Conservation (phyloP, 2,113 vertebrate species). For the Pituophis catenifer region DNA sequence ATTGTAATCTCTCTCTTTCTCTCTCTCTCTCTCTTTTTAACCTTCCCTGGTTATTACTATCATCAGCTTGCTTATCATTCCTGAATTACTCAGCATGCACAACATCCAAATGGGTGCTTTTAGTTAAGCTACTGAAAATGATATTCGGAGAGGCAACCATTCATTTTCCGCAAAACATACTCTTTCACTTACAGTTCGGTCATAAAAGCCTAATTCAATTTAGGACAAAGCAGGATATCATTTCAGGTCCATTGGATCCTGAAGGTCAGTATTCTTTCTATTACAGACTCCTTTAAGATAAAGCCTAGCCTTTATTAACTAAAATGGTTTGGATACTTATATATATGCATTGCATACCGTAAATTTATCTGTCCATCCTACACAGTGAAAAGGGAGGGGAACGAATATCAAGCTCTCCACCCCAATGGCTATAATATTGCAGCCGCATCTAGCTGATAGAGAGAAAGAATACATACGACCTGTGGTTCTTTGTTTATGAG, state of each 20-base stretch:
- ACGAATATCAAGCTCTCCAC: neutral
- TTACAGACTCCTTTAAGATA: slow-evolving; percentile 20
- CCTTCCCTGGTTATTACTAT: slow-evolving; percentile 31
- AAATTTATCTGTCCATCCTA: slow-evolving; percentile 26
- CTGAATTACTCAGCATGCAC: slow-evolving; percentile 12
- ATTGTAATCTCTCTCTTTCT: slow-evolving; percentile 36
- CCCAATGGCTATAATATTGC: neutral
- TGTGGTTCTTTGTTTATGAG: slow-evolving; percentile 39
- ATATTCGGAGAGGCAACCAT: neutral
- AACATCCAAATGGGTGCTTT: neutral
- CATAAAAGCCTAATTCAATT: slow-evolving; percentile 17
- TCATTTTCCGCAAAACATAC: slow-evolving; percentile 23
- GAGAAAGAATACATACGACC: slow-evolving; percentile 5
- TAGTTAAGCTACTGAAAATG: slow-evolving; percentile 16
- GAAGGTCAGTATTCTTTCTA: slow-evolving; percentile 37
- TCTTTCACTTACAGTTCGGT: slow-evolving; percentile 36
- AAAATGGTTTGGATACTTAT: slow-evolving; percentile 15
- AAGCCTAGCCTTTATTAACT: slow-evolving; percentile 30
- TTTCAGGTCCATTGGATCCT: slow-evolving; percentile 23
- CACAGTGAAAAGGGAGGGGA: slow-evolving; percentile 1
- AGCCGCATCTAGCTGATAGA: slow-evolving; percentile 43
- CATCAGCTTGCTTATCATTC: slow-evolving; percentile 27
- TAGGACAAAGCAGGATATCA: slow-evolving; percentile 17
- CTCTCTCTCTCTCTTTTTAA: slow-evolving; percentile 27
- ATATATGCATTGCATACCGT: neutral